Base-by-base conservation (phyloP, 2,888 invertebrate species). In the Troides helena region DNA sequence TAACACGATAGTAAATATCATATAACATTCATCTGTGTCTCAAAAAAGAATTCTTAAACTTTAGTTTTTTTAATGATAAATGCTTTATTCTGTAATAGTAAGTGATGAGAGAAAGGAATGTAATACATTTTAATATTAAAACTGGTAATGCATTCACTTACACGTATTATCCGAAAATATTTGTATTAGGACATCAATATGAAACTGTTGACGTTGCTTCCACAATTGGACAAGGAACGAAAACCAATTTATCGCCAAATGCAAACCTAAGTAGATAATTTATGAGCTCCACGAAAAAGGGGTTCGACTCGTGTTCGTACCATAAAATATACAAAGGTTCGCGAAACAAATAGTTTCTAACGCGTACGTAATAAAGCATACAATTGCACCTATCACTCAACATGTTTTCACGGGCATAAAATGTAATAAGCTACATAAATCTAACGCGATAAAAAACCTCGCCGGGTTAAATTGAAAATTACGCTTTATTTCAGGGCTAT, bases 371-470 rank as follows among this genome's bases (percentile, higher is more conserved):
- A 86, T 89, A 90, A 83, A 85, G 88, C 82, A 77, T 80, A 78
- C 81, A 87, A 88, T 90, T 80, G 85, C 82, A 81, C 85, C 83
- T 81, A 78, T 81, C 78, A 78, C 80, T 80, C 81, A 78, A 79
- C 82, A 78, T 83, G 85, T 83, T 88, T 90, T 88, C 88, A 86
- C 86, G 89, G 87, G 86, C 85, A 84, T 87, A 88, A 89, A 90
- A 90, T 88, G 85, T 89, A 88, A 90, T 90, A 90, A 90, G 88
- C 83, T 84, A 84, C 83, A 88, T 89, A 90, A 90, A 90, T 91
- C 85, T 84, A 82, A 80, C 81, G 85, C 79, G 79, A 75, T 77
- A 77, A 78, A 78, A 73, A 74, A 72, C 69, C 60, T 36, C 67
- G 39, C 56, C 66, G 71, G 73, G 77, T 67, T 71, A 76, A 73